Conservation (phyloP, 1,140 invertebrate genomes). For the Bradynema listronoti region DNA sequence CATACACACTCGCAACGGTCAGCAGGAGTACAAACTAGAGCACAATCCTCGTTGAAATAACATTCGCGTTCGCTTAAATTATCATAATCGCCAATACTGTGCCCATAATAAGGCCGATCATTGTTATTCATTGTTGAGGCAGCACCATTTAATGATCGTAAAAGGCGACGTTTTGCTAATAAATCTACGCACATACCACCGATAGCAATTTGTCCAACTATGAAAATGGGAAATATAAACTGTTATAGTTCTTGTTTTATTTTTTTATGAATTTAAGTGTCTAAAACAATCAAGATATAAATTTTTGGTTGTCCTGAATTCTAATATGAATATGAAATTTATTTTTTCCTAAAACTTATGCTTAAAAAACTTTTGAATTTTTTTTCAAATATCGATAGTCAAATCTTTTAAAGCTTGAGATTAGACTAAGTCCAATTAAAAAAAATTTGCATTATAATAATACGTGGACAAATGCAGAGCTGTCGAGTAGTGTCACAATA, state of each 20-base stretch:
- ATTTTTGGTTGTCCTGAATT: neutral
- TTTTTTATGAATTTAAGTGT: no score
- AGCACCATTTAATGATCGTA: constrained; percentile 6
- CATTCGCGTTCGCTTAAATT: no score
- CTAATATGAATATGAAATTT: neutral
- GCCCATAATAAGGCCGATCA: no score
- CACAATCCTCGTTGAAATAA: no score
- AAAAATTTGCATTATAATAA: neutral
- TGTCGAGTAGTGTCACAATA: constrained; percentile 31
- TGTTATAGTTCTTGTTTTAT: no score
- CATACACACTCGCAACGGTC: no score
- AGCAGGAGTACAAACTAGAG: no score
- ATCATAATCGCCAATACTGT: no score
- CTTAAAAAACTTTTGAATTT: no score
- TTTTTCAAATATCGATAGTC: neutral
- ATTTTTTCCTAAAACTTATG: neutral
- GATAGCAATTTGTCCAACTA: constrained; percentile 41
- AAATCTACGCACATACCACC: constrained; percentile 42
- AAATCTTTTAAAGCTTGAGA: neutral
- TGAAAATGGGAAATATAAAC: neutral
- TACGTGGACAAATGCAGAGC: constrained; percentile 38
- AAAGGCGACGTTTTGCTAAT: constrained; percentile 23
- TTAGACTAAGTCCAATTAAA: no score
- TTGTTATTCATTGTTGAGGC: neutral
- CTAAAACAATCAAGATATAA: no score